Base-by-base conservation (phyloP, 37 sponge, comb jelly and placozoan genomes). In the Aplysina aerophoba region DNA sequence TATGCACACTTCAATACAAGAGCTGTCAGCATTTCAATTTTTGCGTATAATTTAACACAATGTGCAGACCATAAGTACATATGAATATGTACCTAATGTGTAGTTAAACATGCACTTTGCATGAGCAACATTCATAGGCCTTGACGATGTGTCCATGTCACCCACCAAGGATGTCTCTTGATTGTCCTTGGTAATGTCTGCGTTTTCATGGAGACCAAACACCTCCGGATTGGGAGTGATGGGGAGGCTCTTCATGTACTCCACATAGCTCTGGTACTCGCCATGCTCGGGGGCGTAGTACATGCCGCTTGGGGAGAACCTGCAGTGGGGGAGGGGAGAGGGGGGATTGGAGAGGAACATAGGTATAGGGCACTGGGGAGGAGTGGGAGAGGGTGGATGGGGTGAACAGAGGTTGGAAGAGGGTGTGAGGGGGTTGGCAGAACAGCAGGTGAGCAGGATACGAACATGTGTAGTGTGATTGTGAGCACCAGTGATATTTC, bases 151-250 rank as follows among this genome's bases (percentile, higher is more conserved):
- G 34, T 36, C 34, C 24, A 33, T 22, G 60, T 24, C 24, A 3
- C 40, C 21, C 73, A 90, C 91, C 80, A 83, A 89, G 25, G 74
- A 81, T 55, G 99, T 98, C 59, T 95, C 99, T 67, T 98, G 96
- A 58, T 98, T 89, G 88, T 98, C 99, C 79, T 98, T 98, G 50
- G 99, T 96, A 83, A 98, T 98, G 83, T 98, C 99, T 58, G 99
- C 99, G 55, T 98, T 98, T 73, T 96, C 99, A 41, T 98, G 99
- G 36, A 98, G 84, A 22, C 99, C 99, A 87, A 96, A 98, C 61
- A 98, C 99, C 84, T 98, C 99, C 1, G 99, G 99, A 85, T 96
- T 90, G 21, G 99, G 96, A 0, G 84, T 96, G 88, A 98, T 86
- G 54, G 99, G 99, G 28, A 98, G 87, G 13, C 89, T 80, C 53